Evolutionary conservation across 2,797 vertebrate species (phyloP).

Genomic region (Pangasius larnaudii): DNA sequence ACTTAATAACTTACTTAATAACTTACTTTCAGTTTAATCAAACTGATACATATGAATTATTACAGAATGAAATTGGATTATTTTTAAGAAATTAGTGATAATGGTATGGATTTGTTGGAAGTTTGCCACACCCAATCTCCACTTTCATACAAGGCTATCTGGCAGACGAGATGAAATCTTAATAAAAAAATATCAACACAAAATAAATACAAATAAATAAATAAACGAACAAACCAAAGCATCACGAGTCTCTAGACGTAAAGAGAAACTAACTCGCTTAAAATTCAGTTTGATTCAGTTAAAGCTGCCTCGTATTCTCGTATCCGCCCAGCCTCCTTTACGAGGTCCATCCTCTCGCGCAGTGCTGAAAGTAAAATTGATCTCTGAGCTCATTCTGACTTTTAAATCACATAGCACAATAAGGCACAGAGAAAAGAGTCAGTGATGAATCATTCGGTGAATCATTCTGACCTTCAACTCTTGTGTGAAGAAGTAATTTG

Average conservation of each 20-base stretch:
- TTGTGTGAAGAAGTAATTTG: not conserved
- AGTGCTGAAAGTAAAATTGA: not conserved
- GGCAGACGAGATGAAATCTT: not conserved
- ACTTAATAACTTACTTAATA: not conserved
- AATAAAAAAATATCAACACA: too few species aligned
- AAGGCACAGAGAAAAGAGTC: not conserved
- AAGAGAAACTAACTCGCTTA: not conserved
- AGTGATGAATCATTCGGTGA: constrained; percentile 5
- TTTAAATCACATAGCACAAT: constrained; percentile 5
- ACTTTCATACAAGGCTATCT: not conserved
- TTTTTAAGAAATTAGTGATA: not conserved
- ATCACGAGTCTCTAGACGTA: not conserved
- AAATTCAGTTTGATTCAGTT: not conserved
- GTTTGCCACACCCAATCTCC: not conserved
- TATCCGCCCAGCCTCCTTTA: not conserved
- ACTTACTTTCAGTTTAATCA: not conserved
- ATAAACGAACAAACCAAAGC: not conserved
- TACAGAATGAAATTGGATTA: too few species aligned
- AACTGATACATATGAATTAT: not conserved
- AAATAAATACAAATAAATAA: too few species aligned
- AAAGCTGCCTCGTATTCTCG: not conserved
- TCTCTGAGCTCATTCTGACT: constrained; percentile 13
- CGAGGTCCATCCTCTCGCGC: not conserved
- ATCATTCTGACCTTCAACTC: constrained; percentile 22
- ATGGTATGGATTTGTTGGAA: not conserved